A percentile compares a stretch with the other conserved stretches of the same genome.
Evolutionary conservation across 2,888 invertebrate species (phyloP).

Genomic region (Agrenia bidenticulata): DNA sequence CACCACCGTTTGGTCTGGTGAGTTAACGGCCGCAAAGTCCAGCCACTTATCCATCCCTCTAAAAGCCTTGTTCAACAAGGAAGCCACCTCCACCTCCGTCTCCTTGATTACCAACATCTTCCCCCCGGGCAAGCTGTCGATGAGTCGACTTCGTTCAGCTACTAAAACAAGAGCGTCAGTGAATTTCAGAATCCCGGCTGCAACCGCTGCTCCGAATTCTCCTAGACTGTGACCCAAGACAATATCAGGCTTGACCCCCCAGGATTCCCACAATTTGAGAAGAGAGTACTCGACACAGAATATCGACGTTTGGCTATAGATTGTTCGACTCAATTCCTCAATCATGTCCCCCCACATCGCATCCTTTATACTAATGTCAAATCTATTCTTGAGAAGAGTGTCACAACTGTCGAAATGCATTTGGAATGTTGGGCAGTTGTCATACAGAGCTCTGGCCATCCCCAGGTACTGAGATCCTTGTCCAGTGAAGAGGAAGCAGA

Average conservation of each 20-base stretch:
- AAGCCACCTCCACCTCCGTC: not conserved
- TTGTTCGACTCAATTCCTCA: conserved; percentile 3
- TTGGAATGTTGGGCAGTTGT: not conserved
- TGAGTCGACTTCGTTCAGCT: conserved; percentile 8
- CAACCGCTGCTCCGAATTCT: conserved; percentile 33
- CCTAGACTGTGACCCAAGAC: conserved; percentile 36
- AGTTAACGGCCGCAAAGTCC: conserved; percentile 28
- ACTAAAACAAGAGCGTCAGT: conserved; percentile 27
- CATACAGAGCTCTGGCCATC: conserved; percentile 6
- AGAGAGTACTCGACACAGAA: conserved; percentile 25
- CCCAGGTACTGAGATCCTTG: conserved; percentile 19
- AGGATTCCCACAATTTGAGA: conserved; percentile 26
- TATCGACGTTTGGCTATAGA: conserved; percentile 27
- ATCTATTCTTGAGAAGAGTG: not conserved
- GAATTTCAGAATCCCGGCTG: conserved; percentile 22
- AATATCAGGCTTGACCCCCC: conserved; percentile 27
- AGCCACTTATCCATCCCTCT: conserved; percentile 1
- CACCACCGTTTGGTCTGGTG: conserved; percentile 16
- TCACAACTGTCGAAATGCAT: conserved; percentile 10
- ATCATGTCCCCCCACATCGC: not conserved
- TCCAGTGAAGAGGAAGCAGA: conserved; percentile 14
- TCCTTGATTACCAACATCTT: conserved; percentile 24
- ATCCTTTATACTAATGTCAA: not conserved
- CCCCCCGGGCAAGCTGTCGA: conserved; percentile 6
- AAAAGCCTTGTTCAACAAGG: not conserved